Evolutionary conservation across 2,113 vertebrate species (phyloP), one percentile per base, ranked within the genome.

Genomic region (Psammodynastes pulverulentus): DNA sequence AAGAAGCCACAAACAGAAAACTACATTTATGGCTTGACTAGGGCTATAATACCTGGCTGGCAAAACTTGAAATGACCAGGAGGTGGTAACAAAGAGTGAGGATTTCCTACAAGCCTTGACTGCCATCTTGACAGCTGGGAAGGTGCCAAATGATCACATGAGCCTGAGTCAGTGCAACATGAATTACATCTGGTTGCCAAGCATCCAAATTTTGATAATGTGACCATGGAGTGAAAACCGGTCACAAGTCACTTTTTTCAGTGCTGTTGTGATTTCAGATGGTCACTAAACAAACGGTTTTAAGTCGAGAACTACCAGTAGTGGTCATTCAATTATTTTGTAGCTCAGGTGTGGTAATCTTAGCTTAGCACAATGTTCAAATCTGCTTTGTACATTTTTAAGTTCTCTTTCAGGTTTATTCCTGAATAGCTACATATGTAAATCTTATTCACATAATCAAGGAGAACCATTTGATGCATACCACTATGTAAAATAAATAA

Each of bases 401-500:
- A 88, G 48, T 9, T 54, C 51, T 24, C n/a, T 13, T 88, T 53
- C 23, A 24, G 52, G 24, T 88, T 88, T 54, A 88, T 56, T 56
- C 53, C 53, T 58, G 53, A 88, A 52, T 24, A 29, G 12, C 89
- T 79, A 48, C 29, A 54, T 85, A 46, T 85, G 23, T 39, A 52
- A 85, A 34, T 54, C 23, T 84, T 53, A 24, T 43, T 90, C 53
- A 90, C 13, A 58, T n/a, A 1, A 62, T 29, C 54, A n/a, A 7
- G 46, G n/a, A 49, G 46, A 48, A 48, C 12, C 19, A 84, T 43
- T 85, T 10, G 1, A 79, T 54, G 43, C 2, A 48, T 46, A 58
- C 58, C 21, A 23, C 34, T 98, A 92, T 89, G 94, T 21, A 89
- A 39, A 53, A 46, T 5, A 54, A 67, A n/a, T n/a, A 67, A 67